These are phyloP conservation scores for Zootoca vivipara DNA, from an alignment of 2,113 vertebrate genomes.

Conservation along the genomic window DNA sequence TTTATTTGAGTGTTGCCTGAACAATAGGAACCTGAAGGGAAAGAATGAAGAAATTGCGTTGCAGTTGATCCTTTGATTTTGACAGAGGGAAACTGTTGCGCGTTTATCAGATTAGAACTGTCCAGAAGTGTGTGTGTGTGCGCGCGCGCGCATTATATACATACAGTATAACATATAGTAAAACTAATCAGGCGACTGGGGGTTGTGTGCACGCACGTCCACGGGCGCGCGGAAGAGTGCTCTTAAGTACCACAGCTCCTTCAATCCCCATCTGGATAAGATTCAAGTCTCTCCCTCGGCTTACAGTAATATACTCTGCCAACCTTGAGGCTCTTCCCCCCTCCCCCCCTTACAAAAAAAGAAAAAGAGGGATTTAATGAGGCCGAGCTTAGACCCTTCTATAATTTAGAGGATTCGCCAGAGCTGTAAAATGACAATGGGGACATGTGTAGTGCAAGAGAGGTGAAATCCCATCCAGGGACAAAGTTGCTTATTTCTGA, in stretches of 20 bases:
- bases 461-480: slow-evolving; percentile 86
- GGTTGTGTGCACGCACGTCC: not conserved
- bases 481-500: slow-evolving; percentile 76
- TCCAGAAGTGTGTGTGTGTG: not conserved
- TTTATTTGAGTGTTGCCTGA: slow-evolving; percentile 34
- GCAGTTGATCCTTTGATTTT: slow-evolving; percentile 52
- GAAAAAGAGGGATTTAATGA: slow-evolving; percentile 39
- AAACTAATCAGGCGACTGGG: not conserved
- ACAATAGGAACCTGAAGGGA: slow-evolving; percentile 28
- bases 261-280: slow-evolving; percentile 47
- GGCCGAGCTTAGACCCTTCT: slow-evolving; percentile 55
- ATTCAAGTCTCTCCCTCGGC: slow-evolving; percentile 56
- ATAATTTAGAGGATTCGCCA: slow-evolving; percentile 62
- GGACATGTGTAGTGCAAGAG: slow-evolving; percentile 72
- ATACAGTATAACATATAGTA: not conserved
- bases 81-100: slow-evolving; percentile 47
- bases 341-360: not conserved
- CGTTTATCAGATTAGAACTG: slow-evolving; percentile 50
- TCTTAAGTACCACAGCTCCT: slow-evolving; percentile 32
- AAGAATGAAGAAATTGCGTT: slow-evolving; percentile 42
- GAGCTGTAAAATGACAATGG: slow-evolving; percentile 61
- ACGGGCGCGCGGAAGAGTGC: not conserved
- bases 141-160: not conserved
- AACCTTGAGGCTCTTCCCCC: not conserved
- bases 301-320: slow-evolving; percentile 52